Conservation (phyloP, 2,888 invertebrate species). For the Tillus elongatus region DNA sequence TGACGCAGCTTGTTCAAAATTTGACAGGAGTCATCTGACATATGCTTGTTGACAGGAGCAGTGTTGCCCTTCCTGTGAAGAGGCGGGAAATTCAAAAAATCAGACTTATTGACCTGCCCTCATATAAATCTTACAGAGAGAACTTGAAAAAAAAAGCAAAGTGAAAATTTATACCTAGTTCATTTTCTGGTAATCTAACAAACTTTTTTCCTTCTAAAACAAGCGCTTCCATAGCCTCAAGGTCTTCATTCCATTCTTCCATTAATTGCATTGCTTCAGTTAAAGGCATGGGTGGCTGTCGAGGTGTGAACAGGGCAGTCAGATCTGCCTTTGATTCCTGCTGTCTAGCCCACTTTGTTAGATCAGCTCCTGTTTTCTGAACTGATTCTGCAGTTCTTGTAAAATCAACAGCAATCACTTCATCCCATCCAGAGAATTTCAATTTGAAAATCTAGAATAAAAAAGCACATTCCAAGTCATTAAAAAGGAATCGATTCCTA, state of each 20-base stretch:
- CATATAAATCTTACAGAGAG: no score
- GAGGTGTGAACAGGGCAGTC: conserved; percentile 88
- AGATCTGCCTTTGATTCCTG: conserved; percentile 91
- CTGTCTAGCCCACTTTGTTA: conserved; percentile 82
- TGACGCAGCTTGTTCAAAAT: no score
- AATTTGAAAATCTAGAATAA: conserved; percentile 76
- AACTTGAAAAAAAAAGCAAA: no score
- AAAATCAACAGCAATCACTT: conserved; percentile 97
- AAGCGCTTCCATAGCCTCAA: conserved; percentile 96
- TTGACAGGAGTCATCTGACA: no score
- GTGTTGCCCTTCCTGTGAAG: no score
- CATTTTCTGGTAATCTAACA: conserved; percentile 90
- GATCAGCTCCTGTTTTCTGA: conserved; percentile 89
- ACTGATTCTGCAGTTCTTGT: conserved; percentile 97
- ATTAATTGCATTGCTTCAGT: conserved; percentile 80
- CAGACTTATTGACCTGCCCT: no score
- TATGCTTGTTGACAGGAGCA: no score
- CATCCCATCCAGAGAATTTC: conserved; percentile 97
- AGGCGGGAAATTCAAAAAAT: no score
- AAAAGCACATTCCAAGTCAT: neutral
- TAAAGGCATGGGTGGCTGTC: conserved; percentile 80
- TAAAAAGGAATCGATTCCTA: neutral
- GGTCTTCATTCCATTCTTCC: conserved; percentile 96
- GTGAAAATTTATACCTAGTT: conserved; percentile 71
- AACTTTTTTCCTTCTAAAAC: conserved; percentile 95